Evolutionary conservation across 2,113 vertebrate species (phyloP), one percentile per base, ranked within the genome.

Genomic region (Hippocampus barbouri): DNA sequence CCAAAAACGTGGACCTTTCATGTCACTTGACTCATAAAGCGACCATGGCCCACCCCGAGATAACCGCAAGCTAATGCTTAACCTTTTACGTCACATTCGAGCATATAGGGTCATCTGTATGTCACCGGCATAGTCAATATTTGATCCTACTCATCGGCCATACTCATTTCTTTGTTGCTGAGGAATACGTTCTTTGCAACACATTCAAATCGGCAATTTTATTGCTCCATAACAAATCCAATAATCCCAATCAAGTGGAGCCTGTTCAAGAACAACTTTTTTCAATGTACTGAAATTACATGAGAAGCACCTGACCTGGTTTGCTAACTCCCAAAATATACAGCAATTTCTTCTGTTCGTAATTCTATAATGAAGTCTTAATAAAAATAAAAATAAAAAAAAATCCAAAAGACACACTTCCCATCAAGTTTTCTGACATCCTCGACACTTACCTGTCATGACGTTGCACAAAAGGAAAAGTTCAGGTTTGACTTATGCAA

Each of bases 391-490:
- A 56, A 23, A 5, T 23, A 27, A 27, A 2, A 27, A 27, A 30
- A 30, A 30, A 30, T 30, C 4, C 21, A 57, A 25, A 57, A 57
- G 23, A 10, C 20, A 56, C 53, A 2, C n/a, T 23, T 9, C 10
- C 23, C 8, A 57, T 57, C 9, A 25, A 2, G 45, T 47, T 14
- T 57, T n/a, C 54, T 57, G 10, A 12, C 9, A 57, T 4, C n/a
- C 23, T 57, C 7, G 8, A 11, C n/a, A 57, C 92, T 90, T 69
- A 93, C 91, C 90, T 89, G 86, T 87, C 89, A 90, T 89, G 25
- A 54, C 84, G 67, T 61, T 54, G 53, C 9, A 60, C 68, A 54
- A 63, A 45, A 56, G 72, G 56, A 76, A 76, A 74, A 74, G 71
- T 77, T 72, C 69, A 87, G 79, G 74, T 80, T 83, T 84, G 68